Conservation (phyloP, 2,888 invertebrate species). For the Trissolcus japonicus region DNA sequence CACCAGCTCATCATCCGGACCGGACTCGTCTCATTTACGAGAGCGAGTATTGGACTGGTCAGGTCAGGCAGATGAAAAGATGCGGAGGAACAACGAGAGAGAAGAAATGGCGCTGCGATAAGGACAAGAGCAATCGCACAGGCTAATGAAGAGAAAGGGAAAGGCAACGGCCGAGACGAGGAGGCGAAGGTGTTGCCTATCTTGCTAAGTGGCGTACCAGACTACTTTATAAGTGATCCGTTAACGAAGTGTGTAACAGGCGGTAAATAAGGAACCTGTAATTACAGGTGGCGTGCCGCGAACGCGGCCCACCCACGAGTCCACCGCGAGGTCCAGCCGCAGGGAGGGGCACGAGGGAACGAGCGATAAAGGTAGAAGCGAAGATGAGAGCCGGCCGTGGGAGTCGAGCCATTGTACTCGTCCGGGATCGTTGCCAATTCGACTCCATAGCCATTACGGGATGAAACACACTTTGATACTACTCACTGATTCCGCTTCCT, state of each 20-base stretch:
- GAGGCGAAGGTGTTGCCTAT: constrained; percentile 46
- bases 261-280: constrained; percentile 76
- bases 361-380: constrained; percentile 20
- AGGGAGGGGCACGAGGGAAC: constrained; percentile 20
- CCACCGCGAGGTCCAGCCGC: constrained; percentile 36
- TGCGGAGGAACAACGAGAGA: constrained; percentile 36
- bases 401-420: constrained; percentile 42
- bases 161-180: constrained; percentile 16
- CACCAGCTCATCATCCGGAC: constrained; percentile 3
- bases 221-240: constrained; percentile 70
- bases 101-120: constrained; percentile 31
- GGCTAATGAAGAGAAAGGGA: constrained; percentile 44
- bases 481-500: constrained; percentile 22
- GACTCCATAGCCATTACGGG: constrained; percentile 51
- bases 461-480: constrained; percentile 40
- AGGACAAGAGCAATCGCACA: constrained; percentile 29
- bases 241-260: constrained; percentile 76
- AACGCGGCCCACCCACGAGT: constrained; percentile 54
- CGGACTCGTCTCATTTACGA: constrained; percentile 27
- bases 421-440: constrained; percentile 46
- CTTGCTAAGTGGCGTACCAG: constrained; percentile 48
- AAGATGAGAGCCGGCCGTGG: constrained; percentile 44
- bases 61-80: constrained; percentile 38
- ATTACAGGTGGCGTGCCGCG: constrained; percentile 69
- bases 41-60: constrained; percentile 36